Conservation (phyloP, 1,140 invertebrate species). For the Bactericera cockerelli region DNA sequence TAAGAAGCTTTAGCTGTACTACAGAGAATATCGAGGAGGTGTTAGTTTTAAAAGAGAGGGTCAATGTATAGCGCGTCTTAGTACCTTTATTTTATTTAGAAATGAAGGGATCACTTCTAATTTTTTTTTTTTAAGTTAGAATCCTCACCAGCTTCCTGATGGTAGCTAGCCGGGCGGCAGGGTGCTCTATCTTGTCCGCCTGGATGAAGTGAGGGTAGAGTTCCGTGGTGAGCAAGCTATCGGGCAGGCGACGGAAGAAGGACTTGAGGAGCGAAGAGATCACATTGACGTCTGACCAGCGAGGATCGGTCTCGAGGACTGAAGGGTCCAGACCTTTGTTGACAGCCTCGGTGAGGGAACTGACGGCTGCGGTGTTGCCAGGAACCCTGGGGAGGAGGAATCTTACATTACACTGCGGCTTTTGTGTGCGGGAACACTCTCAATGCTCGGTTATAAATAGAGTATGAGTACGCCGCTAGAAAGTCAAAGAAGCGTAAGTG, state of each 20-base stretch:
- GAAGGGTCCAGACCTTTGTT: constrained; percentile 46
- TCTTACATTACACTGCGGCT: too few relatives aligned
- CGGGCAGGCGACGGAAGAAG: constrained; percentile 82
- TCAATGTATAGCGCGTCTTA: too few relatives aligned
- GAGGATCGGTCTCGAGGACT: constrained; percentile 45
- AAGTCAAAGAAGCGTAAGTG: too few relatives aligned
- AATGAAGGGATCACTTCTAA: background rate
- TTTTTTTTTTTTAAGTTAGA: too few relatives aligned
- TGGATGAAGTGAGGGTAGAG: constrained; percentile 83
- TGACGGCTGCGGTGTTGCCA: constrained; percentile 86
- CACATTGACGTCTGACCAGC: constrained; percentile 82
- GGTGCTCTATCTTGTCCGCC: constrained; percentile 68
- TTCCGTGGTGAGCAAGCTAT: constrained; percentile 73
- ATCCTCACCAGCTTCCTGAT: constrained; percentile 62
- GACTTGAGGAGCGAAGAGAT: constrained; percentile 84
- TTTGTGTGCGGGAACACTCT: too few relatives aligned
- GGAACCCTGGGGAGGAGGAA: too few relatives aligned
- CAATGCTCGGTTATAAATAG: too few relatives aligned
- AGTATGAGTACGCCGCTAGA: too few relatives aligned
- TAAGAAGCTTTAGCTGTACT: background rate
- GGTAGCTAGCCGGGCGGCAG: constrained; percentile 52
- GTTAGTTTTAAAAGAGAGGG: constrained; percentile 23
- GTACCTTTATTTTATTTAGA: background rate
- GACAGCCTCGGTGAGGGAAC: constrained; percentile 66
- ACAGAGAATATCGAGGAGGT: constrained; percentile 25